Base-by-base conservation (phyloP, 2,113 vertebrate species). In the Camelus dromedarius region DNA sequence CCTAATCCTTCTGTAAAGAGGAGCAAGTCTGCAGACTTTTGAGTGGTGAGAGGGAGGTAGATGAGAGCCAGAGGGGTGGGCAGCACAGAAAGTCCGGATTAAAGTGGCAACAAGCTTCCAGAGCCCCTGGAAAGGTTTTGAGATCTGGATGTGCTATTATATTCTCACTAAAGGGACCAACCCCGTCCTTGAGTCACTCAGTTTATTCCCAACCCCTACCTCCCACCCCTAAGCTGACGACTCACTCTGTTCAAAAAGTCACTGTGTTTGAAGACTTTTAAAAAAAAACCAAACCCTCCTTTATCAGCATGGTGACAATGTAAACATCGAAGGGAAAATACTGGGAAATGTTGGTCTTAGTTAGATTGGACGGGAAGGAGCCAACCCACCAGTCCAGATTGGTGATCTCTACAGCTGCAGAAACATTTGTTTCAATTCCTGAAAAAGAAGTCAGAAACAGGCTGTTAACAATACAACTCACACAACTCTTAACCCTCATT, bases 401-500 rank as follows among this genome's bases (percentile, higher is more conserved):
- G 96, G 96, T 94, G 84, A 97, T 97, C 97, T 95, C 97, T 98
- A 95, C 98, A 97, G 96, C 95, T 98, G 95, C 69, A 96, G 97
- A 96, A 98, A 97, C 97, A 75, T 87, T 88, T 92, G 96, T 97
- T 93, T 98, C 98, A 98, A 95, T 97, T 98, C 98, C 98, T 97
- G 96, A 96, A 95, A 98, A 96, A 97, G 96, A 98, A 98, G 1
- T 42, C 93, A 97, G 94, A 96, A 96, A 93, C 42, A 92, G 84
- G 93, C 70, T 16, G 93, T 98, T 97, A 98, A 95, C 95, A 96
- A 91, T 1, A 90, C 0, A 1, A n/a, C 72, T 67, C 96, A 35
- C 79, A 66, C 0, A 0, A 88, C 84, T 79, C 69, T 72, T 50
- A 62, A 91, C 70, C 75, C 91, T 13, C n/a, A 94, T 9, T 69